Evolutionary conservation across 2,797 vertebrate genomes (phyloP).

Genomic region (Gallinago nigripennis): DNA sequence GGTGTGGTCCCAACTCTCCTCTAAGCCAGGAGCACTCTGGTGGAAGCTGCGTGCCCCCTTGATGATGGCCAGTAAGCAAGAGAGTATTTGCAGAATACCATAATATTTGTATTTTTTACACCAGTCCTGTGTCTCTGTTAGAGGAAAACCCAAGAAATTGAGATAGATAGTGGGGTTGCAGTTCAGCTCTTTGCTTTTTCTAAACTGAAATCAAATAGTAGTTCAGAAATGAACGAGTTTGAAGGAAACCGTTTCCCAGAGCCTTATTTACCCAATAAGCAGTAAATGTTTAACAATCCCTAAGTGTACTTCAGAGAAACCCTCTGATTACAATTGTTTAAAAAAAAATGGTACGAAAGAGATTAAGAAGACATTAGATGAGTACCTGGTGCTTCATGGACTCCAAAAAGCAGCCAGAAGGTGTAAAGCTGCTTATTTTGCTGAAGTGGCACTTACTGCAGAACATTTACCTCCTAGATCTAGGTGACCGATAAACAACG

Average conservation of each 20-base stretch:
- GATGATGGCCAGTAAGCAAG: accelerated
- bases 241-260: neutral
- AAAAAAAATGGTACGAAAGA: neutral
- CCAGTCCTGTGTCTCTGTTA: neutral
- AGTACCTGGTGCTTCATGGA: neutral
- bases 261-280: constrained; percentile 4
- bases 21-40: neutral
- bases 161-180: neutral
- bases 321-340: neutral
- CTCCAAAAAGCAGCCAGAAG: neutral
- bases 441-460: neutral
- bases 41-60: neutral
- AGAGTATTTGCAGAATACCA: neutral
- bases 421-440: neutral
- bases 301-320: constrained; percentile 5
- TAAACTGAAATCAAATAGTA: neutral
- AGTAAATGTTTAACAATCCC: neutral
- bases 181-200: neutral
- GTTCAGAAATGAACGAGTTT: neutral
- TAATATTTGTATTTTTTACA: accelerated
- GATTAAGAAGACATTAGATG: neutral
- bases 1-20: neutral
- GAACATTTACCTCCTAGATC: neutral
- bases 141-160: neutral
- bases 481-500: accelerated